Percentiles rank a stretch among this genome's conserved stretches.
phyloP scores from a whole-genome alignment of 2,797 vertebrate species.

The Pseudomugil gertrudae region DNA sequence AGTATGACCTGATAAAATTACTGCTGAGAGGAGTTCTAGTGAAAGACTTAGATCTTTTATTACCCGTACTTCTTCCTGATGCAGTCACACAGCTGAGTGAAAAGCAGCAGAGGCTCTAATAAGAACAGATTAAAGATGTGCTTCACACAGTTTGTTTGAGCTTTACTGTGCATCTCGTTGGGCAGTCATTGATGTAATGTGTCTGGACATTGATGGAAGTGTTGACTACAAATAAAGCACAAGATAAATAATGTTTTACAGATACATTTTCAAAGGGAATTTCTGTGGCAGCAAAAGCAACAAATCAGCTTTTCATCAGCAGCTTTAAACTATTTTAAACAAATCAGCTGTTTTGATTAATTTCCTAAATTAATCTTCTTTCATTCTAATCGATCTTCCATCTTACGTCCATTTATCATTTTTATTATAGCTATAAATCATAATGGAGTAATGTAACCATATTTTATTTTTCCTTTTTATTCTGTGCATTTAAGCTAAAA shows the following conservation, averaged over 20 bases:
- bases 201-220: conserved; percentile 45
- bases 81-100: conserved; percentile 3
- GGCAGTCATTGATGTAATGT: conserved; percentile 30
- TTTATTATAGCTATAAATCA: too few relatives aligned
- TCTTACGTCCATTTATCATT: background rate
- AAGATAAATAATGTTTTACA: conserved; percentile 13
- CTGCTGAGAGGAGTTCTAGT: conserved; percentile 7
- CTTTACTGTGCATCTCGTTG: conserved; percentile 50
- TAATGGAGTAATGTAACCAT: too few relatives aligned
- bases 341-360: conserved; percentile 4
- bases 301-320: conserved; percentile 1
- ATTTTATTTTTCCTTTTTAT: too few relatives aligned
- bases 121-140: conserved; percentile 16
- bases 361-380: background rate
- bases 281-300: background rate
- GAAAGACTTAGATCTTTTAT: conserved; percentile 14
- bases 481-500: background rate
- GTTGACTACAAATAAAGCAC: conserved; percentile 37
- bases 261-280: background rate
- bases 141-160: conserved; percentile 38
- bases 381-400: background rate
- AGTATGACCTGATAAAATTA: conserved; percentile 9
- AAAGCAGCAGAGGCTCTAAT: conserved; percentile 1
- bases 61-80: conserved; percentile 15
- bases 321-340: conserved; percentile 17